phyloP scores from a whole-genome alignment of 2,797 vertebrate genomes.

The Paramormyrops hopkinsi region DNA sequence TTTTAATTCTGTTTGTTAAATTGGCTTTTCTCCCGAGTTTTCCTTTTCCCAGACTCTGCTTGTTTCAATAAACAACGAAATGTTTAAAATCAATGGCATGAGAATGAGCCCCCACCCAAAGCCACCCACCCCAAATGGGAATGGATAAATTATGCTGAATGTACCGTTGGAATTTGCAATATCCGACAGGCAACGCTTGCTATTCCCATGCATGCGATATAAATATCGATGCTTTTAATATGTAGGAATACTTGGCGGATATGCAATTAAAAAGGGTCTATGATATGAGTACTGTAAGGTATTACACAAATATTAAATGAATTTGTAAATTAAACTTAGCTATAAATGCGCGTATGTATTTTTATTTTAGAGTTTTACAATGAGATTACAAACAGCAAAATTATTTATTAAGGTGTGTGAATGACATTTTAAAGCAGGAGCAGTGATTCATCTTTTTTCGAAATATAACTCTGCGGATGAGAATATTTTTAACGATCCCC shows the following conservation, averaged over 20 bases:
- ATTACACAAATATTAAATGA: background rate
- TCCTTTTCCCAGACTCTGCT: background rate
- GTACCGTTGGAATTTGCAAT: background rate
- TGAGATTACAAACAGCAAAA: background rate
- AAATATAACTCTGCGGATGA: background rate
- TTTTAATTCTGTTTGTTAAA: background rate
- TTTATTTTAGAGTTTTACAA: background rate
- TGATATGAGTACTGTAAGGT: background rate
- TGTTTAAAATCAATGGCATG: conserved; percentile 11
- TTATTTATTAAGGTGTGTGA: background rate
- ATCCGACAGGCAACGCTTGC: background rate
- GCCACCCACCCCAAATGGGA: background rate
- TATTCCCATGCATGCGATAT: background rate
- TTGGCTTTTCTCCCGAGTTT: background rate
- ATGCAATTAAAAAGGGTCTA: background rate
- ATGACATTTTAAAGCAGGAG: background rate
- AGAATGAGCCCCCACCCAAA: background rate
- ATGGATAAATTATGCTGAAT: background rate
- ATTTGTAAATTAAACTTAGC: background rate
- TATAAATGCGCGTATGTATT: background rate
- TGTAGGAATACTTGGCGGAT: background rate
- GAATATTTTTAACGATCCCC: background rate
- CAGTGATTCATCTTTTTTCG: background rate
- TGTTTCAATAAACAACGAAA: background rate
- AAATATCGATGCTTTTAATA: background rate